Evolutionary conservation across 2,888 invertebrate genomes (phyloP).

Genomic region (Nematopogon swammerdamellus): DNA sequence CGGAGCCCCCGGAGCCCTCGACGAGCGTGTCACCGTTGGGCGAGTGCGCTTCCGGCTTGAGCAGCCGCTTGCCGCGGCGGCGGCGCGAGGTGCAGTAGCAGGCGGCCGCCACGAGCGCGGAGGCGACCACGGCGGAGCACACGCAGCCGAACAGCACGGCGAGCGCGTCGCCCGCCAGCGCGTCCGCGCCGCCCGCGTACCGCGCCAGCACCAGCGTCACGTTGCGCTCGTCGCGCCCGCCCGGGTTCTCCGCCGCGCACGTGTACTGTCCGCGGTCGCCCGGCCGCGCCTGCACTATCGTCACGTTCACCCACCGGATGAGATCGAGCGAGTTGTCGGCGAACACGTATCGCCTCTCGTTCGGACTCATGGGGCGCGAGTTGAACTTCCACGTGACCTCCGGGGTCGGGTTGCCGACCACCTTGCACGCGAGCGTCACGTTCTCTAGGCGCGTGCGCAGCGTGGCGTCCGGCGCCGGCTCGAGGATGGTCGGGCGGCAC

Average conservation of each 20-base stretch:
- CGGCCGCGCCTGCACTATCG: constrained; percentile 59
- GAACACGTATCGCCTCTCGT: constrained; percentile 47
- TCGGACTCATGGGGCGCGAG: constrained; percentile 56
- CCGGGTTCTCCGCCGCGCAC: constrained; percentile 80
- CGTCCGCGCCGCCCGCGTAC: constrained; percentile 33
- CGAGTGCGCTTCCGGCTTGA: constrained; percentile 58
- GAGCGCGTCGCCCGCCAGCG: constrained; percentile 44
- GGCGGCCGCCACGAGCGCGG: constrained; percentile 40
- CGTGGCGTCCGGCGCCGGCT: constrained; percentile 57
- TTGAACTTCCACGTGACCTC: constrained; percentile 72
- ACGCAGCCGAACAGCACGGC: constrained; percentile 49
- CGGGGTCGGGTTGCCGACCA: constrained; percentile 73
- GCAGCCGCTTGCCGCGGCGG: constrained; percentile 53
- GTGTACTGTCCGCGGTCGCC: constrained; percentile 72
- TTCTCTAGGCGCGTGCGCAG: constrained; percentile 66
- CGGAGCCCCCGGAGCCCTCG: constrained; percentile 69
- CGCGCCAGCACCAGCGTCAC: constrained; percentile 59
- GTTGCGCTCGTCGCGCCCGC: constrained; percentile 75
- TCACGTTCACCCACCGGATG: constrained; percentile 64
- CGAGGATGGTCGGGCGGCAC: constrained; percentile 74
- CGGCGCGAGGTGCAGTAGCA: constrained; percentile 56
- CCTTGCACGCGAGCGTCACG: constrained; percentile 73
- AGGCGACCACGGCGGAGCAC: constrained; percentile 41
- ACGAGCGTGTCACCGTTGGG: constrained; percentile 65
- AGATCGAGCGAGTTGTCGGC: constrained; percentile 44